phyloP scores from a whole-genome alignment of 2,888 invertebrate species.

The Cephonodes hylas region DNA sequence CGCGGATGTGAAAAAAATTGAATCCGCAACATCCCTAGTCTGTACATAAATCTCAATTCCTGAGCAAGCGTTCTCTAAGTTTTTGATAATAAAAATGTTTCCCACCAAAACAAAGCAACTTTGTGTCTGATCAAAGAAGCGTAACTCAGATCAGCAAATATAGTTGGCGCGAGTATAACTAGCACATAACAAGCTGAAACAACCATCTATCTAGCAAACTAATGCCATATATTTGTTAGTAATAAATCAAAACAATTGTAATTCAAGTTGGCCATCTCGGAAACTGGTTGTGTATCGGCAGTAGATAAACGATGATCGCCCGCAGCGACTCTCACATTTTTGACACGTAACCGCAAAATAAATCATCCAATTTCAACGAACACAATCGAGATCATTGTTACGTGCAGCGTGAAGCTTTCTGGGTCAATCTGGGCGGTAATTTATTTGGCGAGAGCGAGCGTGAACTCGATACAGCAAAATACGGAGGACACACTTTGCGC shows the following conservation, averaged over 20 bases:
- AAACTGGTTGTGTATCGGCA: background rate
- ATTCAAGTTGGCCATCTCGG: background rate
- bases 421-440: constrained; percentile 68
- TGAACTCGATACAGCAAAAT: constrained; percentile 52
- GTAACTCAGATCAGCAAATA: no score
- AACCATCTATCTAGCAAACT: background rate
- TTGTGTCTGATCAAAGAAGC: background rate
- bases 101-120: background rate
- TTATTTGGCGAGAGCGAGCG: constrained; percentile 63
- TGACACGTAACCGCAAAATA: constrained; percentile 10
- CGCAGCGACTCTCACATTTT: constrained; percentile 9
- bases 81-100: background rate
- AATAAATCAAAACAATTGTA: constrained; percentile 3
- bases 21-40: no score
- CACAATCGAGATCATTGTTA: constrained; percentile 45
- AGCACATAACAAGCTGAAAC: background rate
- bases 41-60: no score
- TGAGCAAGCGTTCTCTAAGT: no score
- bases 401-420: constrained; percentile 52
- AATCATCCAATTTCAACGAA: constrained; percentile 12
- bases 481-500: constrained; percentile 29
- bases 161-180: no score
- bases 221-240: background rate
- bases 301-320: constrained; percentile 4
- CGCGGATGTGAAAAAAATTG: no score